These are phyloP conservation scores for Alcedo quadribrachys DNA, from an alignment of 2,797 vertebrate species.

Conservation along the genomic window DNA sequence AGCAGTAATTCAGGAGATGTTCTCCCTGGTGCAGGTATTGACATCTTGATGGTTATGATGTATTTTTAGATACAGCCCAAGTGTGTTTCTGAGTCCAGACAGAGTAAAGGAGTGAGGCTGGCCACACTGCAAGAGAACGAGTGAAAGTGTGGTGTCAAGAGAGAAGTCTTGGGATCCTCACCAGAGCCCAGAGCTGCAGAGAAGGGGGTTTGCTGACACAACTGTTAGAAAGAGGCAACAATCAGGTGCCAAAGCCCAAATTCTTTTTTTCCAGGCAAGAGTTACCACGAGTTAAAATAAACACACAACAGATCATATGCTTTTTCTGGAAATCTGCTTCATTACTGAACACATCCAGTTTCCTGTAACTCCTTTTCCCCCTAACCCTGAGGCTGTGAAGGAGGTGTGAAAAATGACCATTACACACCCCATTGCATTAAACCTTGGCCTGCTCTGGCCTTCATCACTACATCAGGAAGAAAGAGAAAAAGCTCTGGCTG, in stretches of 20 bases:
- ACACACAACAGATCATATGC: not conserved
- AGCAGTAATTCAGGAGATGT: not conserved
- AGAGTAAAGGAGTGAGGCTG: not conserved
- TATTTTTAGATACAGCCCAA: not conserved
- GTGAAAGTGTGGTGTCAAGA: not conserved
- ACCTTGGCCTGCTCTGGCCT: not conserved
- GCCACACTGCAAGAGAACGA: not conserved
- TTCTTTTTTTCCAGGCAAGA: not conserved
- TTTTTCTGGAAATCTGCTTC: not conserved
- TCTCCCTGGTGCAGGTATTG: not conserved
- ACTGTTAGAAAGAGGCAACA: not conserved
- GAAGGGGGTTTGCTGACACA: not conserved
- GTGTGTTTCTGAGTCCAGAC: not conserved
- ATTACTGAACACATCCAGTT: not conserved
- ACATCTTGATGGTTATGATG: not conserved
- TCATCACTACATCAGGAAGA: not conserved
- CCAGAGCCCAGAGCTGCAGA: not conserved
- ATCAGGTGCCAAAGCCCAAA: not conserved
- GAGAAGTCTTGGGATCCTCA: not conserved
- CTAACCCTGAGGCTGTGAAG: not conserved
- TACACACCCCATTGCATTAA: not conserved
- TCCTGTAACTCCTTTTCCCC: not conserved
- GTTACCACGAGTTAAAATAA: not conserved
- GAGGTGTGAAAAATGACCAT: not conserved
- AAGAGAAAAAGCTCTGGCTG: not conserved